A percentile compares a stretch with the other conserved stretches of the same genome.
These are phyloP conservation scores for Drosophila austrosaltans DNA, from an alignment of 2,888 invertebrate species.

Conservation along the genomic window DNA sequence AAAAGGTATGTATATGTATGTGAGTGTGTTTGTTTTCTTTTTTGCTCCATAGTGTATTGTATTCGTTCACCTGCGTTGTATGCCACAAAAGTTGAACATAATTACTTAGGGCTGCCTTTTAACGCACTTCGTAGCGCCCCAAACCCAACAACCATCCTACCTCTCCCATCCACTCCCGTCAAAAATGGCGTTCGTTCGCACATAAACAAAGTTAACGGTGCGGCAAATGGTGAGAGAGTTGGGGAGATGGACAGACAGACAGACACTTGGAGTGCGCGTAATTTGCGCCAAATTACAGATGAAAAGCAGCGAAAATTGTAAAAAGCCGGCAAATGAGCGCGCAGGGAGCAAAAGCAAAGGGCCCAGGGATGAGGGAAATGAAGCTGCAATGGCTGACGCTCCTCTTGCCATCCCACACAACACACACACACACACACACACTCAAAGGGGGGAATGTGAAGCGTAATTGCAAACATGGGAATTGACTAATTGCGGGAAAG, in stretches of 20 bases:
- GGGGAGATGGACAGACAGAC: slow-evolving; percentile 14
- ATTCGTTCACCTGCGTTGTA: slow-evolving; percentile 28
- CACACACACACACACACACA: not conserved
- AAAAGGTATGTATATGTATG: not conserved
- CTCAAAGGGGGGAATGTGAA: slow-evolving; percentile 24
- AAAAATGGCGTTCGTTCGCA: slow-evolving; percentile 11
- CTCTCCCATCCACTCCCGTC: slow-evolving; percentile 3
- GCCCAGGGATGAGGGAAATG: slow-evolving; percentile 12
- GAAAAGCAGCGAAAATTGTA: slow-evolving; percentile 54
- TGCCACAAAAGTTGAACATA: slow-evolving; percentile 39
- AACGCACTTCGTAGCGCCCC: slow-evolving; percentile 29
- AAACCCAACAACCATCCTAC: slow-evolving; percentile 2
- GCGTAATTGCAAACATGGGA: slow-evolving; percentile 81
- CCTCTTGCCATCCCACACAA: not conserved
- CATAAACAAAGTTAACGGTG: slow-evolving; percentile 40
- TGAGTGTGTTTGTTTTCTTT: not conserved
- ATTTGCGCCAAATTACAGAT: slow-evolving; percentile 63
- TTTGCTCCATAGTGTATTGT: slow-evolving; percentile 25
- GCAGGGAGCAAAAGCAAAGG: slow-evolving; percentile 10
- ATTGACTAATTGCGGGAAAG: slow-evolving; percentile 80
- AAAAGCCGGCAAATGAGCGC: slow-evolving; percentile 45
- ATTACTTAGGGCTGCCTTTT: slow-evolving; percentile 51
- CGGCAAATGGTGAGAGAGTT: not conserved
- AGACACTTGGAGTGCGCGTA: slow-evolving; percentile 57
- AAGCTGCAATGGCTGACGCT: not conserved